Evolutionary conservation across 1,140 invertebrate species (phyloP), one percentile per base, ranked within the genome.

Genomic region (Drosophila sturtevanti): DNA sequence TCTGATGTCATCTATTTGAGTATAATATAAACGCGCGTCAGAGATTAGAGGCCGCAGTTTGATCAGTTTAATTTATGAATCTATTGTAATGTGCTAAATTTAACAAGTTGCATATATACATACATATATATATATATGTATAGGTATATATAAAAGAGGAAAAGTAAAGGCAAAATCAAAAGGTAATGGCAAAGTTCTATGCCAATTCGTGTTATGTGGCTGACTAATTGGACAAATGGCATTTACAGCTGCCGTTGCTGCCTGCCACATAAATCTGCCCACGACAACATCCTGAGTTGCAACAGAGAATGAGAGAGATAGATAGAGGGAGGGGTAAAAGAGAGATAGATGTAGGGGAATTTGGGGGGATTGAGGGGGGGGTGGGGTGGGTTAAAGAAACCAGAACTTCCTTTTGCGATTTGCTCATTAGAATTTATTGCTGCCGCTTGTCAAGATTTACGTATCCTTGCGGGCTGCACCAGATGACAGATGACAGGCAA

Each of bases 391-490:
- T 35, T 52, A 52, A 27, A 38, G 44, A 70, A 69, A 68, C 69
- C 55, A 84, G 82, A 89, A 89, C 72, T 87, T 87, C 82, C 82
- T 87, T 87, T 82, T 77, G 84, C 84, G 82, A 87, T 87, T 89
- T 87, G 82, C 82, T 87, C 82, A 87, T 87, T 87, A 89, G 82
- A 87, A 87, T 87, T 87, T 89, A 87, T 87, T 82, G 84, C 82
- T 74, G 84, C 82, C 72, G 82, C 84, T 89, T 87, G 84, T 89
- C 84, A 89, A 87, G 84, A 87, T 87, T 89, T 87, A 87, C 84
- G 84, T 87, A 87, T 87, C 84, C 84, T 87, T 87, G 62, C 76
- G 63, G 70, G 27, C 31, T 41, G 67, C 51, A 66, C 69, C 73
- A 72, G 62, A 79, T 87, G 84, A 87, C 82, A 87, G 84, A 87